Evolutionary conservation across 2,797 vertebrate genomes (phyloP).

Genomic region (Saxicola maurus): DNA sequence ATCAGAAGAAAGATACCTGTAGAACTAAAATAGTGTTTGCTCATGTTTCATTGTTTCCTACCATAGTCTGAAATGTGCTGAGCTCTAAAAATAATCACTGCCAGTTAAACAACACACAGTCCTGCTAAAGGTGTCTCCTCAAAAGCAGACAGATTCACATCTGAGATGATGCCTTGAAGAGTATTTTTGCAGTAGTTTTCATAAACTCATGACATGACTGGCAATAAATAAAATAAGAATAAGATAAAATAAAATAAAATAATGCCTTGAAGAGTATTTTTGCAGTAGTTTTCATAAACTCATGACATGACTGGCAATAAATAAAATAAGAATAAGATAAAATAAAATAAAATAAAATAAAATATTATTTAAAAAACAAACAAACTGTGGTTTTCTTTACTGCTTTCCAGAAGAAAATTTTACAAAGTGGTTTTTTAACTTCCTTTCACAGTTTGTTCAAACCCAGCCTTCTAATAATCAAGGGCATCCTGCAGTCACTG

Average conservation of each 20-base stretch:
- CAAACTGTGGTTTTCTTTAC: not conserved
- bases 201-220: conserved; percentile 21
- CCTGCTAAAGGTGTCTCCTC: conserved; percentile 28
- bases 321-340: not conserved
- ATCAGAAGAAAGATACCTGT: not conserved
- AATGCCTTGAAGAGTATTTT: conserved; percentile 30
- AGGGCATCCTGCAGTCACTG: conserved; percentile 21
- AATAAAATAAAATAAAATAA: conserved; percentile 33
- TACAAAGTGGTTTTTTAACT: conserved; percentile 42
- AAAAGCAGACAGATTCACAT: conserved; percentile 29
- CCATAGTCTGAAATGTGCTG: not conserved
- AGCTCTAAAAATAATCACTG: not conserved
- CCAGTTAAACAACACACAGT: conserved; percentile 55
- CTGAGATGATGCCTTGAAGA: conserved; percentile 16
- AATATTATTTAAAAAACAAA: conserved; percentile 7
- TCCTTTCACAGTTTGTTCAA: conserved; percentile 39
- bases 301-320: conserved; percentile 11
- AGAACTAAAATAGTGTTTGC: not conserved
- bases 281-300: conserved; percentile 34
- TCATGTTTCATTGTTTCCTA: not conserved
- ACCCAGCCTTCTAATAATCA: conserved; percentile 29
- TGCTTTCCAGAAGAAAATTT: conserved; percentile 13
- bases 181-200: conserved; percentile 39
- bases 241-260: not conserved
- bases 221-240: not conserved